Evolutionary conservation across 2,113 vertebrate species (phyloP).

Genomic region (Saccopteryx bilineata): DNA sequence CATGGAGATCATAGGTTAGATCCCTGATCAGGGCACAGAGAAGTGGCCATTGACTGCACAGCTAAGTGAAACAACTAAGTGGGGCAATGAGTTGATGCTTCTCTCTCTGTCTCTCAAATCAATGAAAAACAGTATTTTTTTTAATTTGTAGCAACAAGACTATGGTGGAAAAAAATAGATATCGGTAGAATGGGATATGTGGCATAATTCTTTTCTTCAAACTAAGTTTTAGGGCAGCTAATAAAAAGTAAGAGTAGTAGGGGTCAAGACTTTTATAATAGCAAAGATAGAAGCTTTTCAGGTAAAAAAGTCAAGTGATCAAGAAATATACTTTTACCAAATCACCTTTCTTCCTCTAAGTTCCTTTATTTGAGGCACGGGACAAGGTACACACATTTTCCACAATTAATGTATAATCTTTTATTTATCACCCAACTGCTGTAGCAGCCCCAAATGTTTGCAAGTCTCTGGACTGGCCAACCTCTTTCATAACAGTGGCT

Average conservation of each 20-base stretch:
- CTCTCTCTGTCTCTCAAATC: no score
- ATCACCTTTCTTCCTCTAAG: neutral
- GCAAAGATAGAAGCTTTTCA: conserved; percentile 30
- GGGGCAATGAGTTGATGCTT: no score
- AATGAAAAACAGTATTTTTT: no score
- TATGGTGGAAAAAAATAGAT: neutral
- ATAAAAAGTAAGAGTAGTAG: neutral
- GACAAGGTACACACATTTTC: neutral
- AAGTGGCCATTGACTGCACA: no score
- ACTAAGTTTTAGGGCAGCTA: neutral
- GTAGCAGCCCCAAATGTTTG: neutral
- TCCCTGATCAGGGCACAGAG: no score
- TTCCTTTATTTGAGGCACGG: neutral
- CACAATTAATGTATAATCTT: neutral
- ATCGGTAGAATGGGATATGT: neutral
- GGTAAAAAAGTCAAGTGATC: conserved; percentile 5
- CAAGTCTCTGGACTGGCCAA: neutral
- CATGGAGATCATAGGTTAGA: no score
- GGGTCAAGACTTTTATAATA: neutral
- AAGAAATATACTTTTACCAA: conserved; percentile 37
- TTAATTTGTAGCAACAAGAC: neutral
- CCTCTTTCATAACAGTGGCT: neutral
- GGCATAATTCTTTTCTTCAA: neutral
- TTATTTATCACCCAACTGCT: neutral
- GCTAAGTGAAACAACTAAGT: no score